Percentiles rank a stretch among this genome's conserved stretches.
These are phyloP conservation scores for Orthosia cruda DNA, from an alignment of 2,888 invertebrate species.

Conservation along the genomic window DNA sequence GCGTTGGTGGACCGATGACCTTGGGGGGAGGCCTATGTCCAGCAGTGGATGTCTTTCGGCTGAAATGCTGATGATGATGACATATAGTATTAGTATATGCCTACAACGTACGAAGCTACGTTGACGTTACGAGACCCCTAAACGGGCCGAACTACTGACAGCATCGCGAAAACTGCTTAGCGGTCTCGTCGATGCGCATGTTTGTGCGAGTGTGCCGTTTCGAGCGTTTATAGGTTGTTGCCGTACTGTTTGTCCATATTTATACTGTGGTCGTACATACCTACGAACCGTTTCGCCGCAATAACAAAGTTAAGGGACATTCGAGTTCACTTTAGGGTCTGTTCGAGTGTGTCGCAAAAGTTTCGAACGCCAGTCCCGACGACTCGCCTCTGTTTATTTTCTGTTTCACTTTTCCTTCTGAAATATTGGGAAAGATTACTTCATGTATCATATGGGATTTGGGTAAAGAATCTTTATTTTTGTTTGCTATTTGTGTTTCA, in stretches of 20 bases:
- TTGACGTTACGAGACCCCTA: not conserved
- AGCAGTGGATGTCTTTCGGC: no score
- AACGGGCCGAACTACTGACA: no score
- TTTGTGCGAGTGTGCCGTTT: no score
- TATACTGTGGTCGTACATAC: not conserved
- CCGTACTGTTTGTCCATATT: no score
- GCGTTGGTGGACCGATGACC: no score
- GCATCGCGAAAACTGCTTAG: no score
- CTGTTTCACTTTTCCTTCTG: conserved; percentile 60
- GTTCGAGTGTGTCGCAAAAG: conserved; percentile 77
- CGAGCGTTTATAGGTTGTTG: no score
- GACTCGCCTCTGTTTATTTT: conserved; percentile 63
- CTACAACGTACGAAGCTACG: not conserved
- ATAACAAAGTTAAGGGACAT: conserved; percentile 81
- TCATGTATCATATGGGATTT: conserved; percentile 24
- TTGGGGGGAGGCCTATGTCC: no score
- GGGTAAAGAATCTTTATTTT: conserved; percentile 11
- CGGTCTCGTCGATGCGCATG: no score
- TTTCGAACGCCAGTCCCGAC: conserved; percentile 49
- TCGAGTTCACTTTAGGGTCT: conserved; percentile 78
- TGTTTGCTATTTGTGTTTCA: conserved; percentile 1
- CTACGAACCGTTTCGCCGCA: conserved; percentile 68
- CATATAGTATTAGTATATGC: no score
- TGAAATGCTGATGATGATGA: no score
- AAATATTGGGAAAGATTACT: conserved; percentile 52